These are phyloP conservation scores for Pollenia angustigena DNA, from an alignment of 2,888 invertebrate species.

Conservation along the genomic window DNA sequence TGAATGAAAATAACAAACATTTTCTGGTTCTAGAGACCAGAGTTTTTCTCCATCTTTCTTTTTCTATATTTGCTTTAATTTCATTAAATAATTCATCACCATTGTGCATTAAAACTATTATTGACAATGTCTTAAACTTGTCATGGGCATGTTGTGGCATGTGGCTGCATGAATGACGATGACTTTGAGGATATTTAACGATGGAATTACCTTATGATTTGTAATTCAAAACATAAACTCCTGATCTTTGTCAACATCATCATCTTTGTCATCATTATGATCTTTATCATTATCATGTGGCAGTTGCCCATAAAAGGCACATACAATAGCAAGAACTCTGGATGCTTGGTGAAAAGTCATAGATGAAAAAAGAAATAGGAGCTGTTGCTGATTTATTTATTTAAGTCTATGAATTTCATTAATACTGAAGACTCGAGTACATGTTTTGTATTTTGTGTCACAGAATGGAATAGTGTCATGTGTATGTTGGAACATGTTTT, in stretches of 20 bases:
- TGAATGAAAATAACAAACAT: conserved; percentile 49
- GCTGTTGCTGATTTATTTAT: conserved; percentile 63
- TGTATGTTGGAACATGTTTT: conserved; percentile 63
- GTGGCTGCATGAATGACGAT: conserved; percentile 64
- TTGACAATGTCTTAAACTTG: conserved; percentile 73
- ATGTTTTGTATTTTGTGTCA: conserved; percentile 29
- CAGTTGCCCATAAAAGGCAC: conserved; percentile 69
- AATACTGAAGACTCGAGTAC: conserved; percentile 24
- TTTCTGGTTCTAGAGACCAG: conserved; percentile 26
- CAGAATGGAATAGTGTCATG: conserved; percentile 68
- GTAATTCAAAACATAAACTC: conserved; percentile 71
- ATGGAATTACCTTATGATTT: conserved; percentile 61
- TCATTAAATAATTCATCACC: conserved; percentile 73
- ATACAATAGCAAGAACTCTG: conserved; percentile 57
- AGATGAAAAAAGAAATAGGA: not conserved
- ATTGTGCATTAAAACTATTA: conserved; percentile 72
- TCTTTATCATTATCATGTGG: conserved; percentile 33
- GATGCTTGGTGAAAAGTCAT: conserved; percentile 25
- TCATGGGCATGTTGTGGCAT: conserved; percentile 71
- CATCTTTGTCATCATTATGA: conserved; percentile 22
- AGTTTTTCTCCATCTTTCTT: not conserved
- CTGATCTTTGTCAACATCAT: conserved; percentile 30
- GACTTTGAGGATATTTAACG: conserved; percentile 32
- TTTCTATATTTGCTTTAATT: conserved; percentile 39
- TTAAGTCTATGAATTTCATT: conserved; percentile 70